Base-by-base conservation (phyloP, 2,797 vertebrate species). In the Bradypus variegatus region DNA sequence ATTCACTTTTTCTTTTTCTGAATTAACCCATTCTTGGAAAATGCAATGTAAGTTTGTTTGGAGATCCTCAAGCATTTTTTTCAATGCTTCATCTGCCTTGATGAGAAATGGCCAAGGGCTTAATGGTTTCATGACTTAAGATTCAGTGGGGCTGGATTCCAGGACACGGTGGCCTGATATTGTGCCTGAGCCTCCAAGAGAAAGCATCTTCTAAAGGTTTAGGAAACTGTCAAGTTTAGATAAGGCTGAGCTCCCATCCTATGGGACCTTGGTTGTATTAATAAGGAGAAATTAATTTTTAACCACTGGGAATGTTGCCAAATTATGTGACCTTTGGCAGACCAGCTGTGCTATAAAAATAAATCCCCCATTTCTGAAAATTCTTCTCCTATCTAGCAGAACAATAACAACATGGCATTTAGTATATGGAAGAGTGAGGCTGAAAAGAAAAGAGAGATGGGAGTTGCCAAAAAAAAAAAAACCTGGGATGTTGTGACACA, bases 271-370 rank as follows among this genome's bases (percentile, higher is more conserved):
- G 91, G 96, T 97, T 97, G 97, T 98, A 98, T 98, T 97, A 98
- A 98, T 98, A 98, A 97, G 97, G 96, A 98, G 98, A 98, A 98
- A 98, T 98, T 98, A 98, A 97, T 98, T 98, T 98, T 98, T 98
- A 98, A 98, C 97, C 97, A 96, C 97, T 98, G 97, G 97, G 97
- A 98, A 96, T 81, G 36, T 97, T 97, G 98, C 98, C 98, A 98
- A 98, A 98, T 97, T 97, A 97, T 97, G 96, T 96, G 97, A 98
- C 98, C 98, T 98, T 97, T 97, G 97, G 97, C 96, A 97, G 97
- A 96, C 97, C 98, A 98, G 97, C 97, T 98, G 97, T 94, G 96
- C 96, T 97, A 96, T 96, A 97, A 97, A 97, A 98, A 97, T 97
- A 98, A 97, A 98, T 97, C 69, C 90, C 96, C 96, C 96, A 3